Conservation (phyloP, 1,140 invertebrate species). For the Drosophila willistoni region DNA sequence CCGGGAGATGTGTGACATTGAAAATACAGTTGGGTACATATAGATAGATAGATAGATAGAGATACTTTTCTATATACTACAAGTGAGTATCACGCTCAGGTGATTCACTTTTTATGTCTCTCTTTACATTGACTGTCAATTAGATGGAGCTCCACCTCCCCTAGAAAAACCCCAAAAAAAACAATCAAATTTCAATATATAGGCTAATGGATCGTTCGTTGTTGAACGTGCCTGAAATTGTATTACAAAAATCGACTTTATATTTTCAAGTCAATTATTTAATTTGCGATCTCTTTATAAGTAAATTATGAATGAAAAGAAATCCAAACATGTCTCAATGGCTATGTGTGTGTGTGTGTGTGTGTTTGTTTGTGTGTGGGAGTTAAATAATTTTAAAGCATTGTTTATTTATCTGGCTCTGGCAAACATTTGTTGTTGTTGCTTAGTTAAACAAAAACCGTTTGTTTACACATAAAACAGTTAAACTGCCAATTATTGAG, state of each 20-base stretch:
- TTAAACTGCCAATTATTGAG: slow-evolving; percentile 49
- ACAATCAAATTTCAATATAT: slow-evolving; percentile 44
- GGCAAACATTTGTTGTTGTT: slow-evolving; percentile 45
- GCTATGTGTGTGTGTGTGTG: slow-evolving; percentile 28
- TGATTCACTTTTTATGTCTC: slow-evolving; percentile 35
- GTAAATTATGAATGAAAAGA: slow-evolving; percentile 42
- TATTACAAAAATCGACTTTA: slow-evolving; percentile 48
- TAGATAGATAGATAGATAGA: slow-evolving; percentile 4
- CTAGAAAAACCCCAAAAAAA: slow-evolving; percentile 42
- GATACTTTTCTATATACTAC: background rate
- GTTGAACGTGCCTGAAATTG: slow-evolving; percentile 60
- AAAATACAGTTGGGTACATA: background rate
- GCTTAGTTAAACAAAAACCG: slow-evolving; percentile 32
- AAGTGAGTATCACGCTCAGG: slow-evolving; percentile 19
- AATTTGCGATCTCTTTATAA: slow-evolving; percentile 65
- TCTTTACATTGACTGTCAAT: slow-evolving; percentile 43
- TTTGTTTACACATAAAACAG: slow-evolving; percentile 71
- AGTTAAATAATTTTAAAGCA: slow-evolving; percentile 35
- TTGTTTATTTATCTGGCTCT: slow-evolving; percentile 28
- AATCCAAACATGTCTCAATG: slow-evolving; percentile 11
- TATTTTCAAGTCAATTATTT: slow-evolving; percentile 67
- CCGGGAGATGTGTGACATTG: slow-evolving; percentile 16
- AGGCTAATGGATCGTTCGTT: slow-evolving; percentile 63
- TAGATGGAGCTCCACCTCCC: slow-evolving; percentile 33
- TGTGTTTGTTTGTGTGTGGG: slow-evolving; percentile 41